Base-by-base conservation (phyloP, 2,113 vertebrate species). In the Forbesichthys papilliferus region DNA sequence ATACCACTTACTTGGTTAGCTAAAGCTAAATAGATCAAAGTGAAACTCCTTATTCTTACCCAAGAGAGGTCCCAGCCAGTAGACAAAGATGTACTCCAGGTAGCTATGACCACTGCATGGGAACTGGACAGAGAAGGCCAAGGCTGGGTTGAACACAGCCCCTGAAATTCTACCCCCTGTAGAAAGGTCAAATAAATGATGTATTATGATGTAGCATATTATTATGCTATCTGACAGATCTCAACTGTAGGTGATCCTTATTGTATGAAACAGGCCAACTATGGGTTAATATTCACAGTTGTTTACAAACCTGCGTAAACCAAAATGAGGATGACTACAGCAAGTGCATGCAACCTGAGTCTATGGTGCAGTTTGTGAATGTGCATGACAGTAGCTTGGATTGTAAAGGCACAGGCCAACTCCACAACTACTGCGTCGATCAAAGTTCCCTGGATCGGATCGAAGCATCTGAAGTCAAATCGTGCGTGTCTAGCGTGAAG, bases 41-140 rank as follows among this genome's bases (percentile, higher is more conserved):
- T 16, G 14, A n/a, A 8, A 54, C 9, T 16, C 7, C 54, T 16
- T 16, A 9, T 58, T 8, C 90, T 92, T 92, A 97, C 96, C 96
- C 74, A 94, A 71, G 27, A 83, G 75, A 9, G 96, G 96, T 75
- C 93, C 95, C 67, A 96, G 77, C 93, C 95, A 96, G 60, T 95
- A 98, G 3, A 97, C 91, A 4, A 93, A 85, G 33, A 90, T 79
- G 65, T 96, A 96, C 69, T 92, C 92, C 66, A 84, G 69, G 82
- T 95, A 93, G 5, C 82, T 92, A 66, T 94, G 92, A 46, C 92
- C 91, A 64, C 94, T 94, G 86, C 96, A 96, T 66, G 82, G 79
- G 80, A 95, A 92, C 71, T 94, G 92, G 57, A 95, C 69, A 6
- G 95, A 95, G 80, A 95, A 94, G 52, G 96, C 96, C 90, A 98